Evolutionary conservation across 2,113 vertebrate species (phyloP), one percentile per base, ranked within the genome.

Genomic region (Mormyrus lacerda): DNA sequence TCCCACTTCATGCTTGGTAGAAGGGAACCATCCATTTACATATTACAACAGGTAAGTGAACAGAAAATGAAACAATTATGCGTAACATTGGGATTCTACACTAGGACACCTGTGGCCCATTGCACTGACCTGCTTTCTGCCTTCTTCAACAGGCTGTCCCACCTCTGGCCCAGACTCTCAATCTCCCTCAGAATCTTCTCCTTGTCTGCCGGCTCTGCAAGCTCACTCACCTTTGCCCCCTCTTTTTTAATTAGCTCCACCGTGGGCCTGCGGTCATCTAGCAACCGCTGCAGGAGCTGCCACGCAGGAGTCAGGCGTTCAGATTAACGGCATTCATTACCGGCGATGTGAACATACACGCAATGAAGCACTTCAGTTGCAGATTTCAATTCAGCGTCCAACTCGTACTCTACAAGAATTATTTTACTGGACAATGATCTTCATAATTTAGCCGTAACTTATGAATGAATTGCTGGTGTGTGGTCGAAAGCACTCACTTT

Each of bases 221-320:
- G 96, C 89, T 96, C 95, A 0, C 97, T 96, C 83, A 99, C 97
- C 94, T 98, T 99, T 91, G 96, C 97, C 88, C 97, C 98, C 94
- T 99, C 98, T 0, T 95, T 96, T 93, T 97, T 98, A 94, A 99
- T 99, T 35, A 96, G 94, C 91, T 99, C 98, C 90, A 99, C 96
- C 0, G 98, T 99, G 0, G 98, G 96, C 88, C 95, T 98, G 89
- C 97, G 96, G 91, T 99, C 98, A 93, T 99, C 97, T 93, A 99
- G 92, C 92, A 99, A 91, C 92, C 96, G 97, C 94, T 99, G 98
- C 51, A 99, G 95, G 92, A 99, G 98, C 98, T 99, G 92, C 91
- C 91, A 90, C 39, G 93, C 92, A 92, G 48, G 92, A 92, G 73
- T 58, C 35, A 8, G 50, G 27, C 0, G 3, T 87, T 39, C 17